phyloP scores from a whole-genome alignment of 2,888 invertebrate species.

The Vannuccia rotundouncinata region DNA sequence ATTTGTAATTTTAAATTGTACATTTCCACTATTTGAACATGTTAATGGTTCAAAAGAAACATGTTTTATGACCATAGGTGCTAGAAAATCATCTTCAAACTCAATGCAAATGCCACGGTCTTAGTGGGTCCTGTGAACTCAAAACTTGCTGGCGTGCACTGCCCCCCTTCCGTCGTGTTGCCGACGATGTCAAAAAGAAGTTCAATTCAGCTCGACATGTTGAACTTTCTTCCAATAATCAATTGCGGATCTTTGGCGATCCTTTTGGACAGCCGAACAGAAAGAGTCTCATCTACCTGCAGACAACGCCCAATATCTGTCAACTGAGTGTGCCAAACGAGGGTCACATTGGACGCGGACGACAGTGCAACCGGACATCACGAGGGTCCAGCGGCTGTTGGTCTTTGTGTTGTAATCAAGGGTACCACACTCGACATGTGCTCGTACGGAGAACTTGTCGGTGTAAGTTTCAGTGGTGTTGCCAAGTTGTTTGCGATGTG shows the following conservation, averaged over 20 bases:
- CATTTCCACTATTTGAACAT: too few species aligned
- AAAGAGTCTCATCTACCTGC: background rate
- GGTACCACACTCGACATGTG: constrained; percentile 45
- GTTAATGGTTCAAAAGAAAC: too few species aligned
- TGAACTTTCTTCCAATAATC: background rate
- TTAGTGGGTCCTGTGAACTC: constrained; percentile 86
- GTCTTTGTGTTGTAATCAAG: constrained; percentile 40
- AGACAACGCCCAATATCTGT: background rate
- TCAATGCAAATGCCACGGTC: constrained; percentile 90
- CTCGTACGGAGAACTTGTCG: background rate
- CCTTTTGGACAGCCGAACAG: background rate
- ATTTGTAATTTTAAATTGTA: too few species aligned
- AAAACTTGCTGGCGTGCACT: constrained; percentile 93
- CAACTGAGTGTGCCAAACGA: background rate
- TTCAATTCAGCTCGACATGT: constrained; percentile 58
- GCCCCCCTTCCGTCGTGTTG: constrained; percentile 79
- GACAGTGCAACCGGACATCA: constrained; percentile 38
- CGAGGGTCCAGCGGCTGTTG: constrained; percentile 48
- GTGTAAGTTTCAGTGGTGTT: background rate
- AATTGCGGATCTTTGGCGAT: background rate
- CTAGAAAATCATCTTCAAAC: constrained; percentile 59
- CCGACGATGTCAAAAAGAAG: constrained; percentile 77
- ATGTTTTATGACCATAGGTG: too few species aligned
- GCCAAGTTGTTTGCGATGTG: background rate
- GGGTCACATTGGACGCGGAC: background rate